Base-by-base conservation (phyloP, 2,113 vertebrate species). In the Chlorodrepanis virens region DNA sequence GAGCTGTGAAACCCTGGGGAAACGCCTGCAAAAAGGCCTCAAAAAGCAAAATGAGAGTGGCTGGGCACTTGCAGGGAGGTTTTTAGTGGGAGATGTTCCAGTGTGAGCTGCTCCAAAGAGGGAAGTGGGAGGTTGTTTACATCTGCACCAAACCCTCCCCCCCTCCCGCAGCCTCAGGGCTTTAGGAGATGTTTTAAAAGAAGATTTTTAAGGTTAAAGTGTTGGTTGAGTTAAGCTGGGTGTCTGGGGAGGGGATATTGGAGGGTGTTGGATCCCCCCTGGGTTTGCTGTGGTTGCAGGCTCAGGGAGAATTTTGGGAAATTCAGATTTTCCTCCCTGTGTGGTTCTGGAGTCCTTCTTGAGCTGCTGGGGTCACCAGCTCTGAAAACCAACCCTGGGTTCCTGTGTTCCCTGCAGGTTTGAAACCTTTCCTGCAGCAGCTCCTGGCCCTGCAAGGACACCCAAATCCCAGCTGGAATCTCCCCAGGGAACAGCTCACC, bases 71-170 rank as follows among this genome's bases (percentile, higher is more conserved):
- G 6, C 24, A 65, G 60, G 52, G 70, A 17, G 83, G 1, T 67
- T 74, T 85, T n/a, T 4, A 5, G 60, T 49, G 60, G 82, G 76
- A 37, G 68, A 5, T 44, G 31, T 68, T 72, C 12, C 16, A 6
- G 53, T 0, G 16, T 1, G 11, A 83, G 67, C 44, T 45, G 42
- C 59, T 80, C 25, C 1, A 0, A 29, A 88, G 69, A 72, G 69
- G 71, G 90, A 93, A 92, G 89, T 60, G 68, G 75, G 81, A 65
- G 65, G 14, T 75, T 90, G 82, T 83, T 96, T 50, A 42, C 11
- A 5, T 42, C 9, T 23, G n/a, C 69, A 37, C 23, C 70, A 13
- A 63, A 1, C 27, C 52, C 42, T 35, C 14, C 18, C n/a, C 21
- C 44, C 28, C 14, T 17, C 18, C 28, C 61, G 33, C 14, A 3